phyloP scores from a whole-genome alignment of 1,140 invertebrate species.

The Lysiphlebus fabarum region DNA sequence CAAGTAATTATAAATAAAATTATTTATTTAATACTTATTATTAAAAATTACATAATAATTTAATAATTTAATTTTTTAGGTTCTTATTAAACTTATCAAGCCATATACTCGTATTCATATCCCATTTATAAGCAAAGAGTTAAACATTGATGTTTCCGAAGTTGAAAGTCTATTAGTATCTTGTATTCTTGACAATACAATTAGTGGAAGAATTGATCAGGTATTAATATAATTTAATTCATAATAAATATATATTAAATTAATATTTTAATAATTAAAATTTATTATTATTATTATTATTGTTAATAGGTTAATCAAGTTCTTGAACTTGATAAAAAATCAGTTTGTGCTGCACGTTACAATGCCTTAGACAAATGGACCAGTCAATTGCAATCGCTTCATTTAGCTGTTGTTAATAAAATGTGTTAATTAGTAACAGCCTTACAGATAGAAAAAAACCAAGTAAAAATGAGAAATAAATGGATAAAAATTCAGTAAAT shows the following conservation, averaged over 20 bases:
- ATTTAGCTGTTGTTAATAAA: constrained; percentile 85
- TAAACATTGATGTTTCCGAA: constrained; percentile 94
- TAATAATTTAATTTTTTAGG: constrained; percentile 51
- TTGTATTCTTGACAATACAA: constrained; percentile 98
- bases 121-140: constrained; percentile 94
- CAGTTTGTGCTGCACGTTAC: constrained; percentile 80
- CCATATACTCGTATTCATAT: constrained; percentile 98
- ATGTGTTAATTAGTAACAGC: constrained; percentile 63
- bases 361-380: constrained; percentile 96
- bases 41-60: not conserved
- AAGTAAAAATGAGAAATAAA: constrained; percentile 11
- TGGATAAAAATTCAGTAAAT: constrained; percentile 22
- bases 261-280: not conserved
- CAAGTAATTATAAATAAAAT: constrained; percentile 55
- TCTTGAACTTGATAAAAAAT: constrained; percentile 81
- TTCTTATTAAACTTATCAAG: constrained; percentile 95
- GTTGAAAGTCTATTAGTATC: constrained; percentile 97
- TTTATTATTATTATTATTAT: constrained; percentile 21
- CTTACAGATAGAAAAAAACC: constrained; percentile 8
- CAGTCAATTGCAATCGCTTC: constrained; percentile 81
- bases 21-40: not conserved
- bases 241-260: too few species aligned
- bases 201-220: constrained; percentile 94
- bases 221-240: constrained; percentile 38
- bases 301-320: constrained; percentile 78